phyloP scores from a whole-genome alignment of 2,113 vertebrate genomes.

The Tichodroma muraria region DNA sequence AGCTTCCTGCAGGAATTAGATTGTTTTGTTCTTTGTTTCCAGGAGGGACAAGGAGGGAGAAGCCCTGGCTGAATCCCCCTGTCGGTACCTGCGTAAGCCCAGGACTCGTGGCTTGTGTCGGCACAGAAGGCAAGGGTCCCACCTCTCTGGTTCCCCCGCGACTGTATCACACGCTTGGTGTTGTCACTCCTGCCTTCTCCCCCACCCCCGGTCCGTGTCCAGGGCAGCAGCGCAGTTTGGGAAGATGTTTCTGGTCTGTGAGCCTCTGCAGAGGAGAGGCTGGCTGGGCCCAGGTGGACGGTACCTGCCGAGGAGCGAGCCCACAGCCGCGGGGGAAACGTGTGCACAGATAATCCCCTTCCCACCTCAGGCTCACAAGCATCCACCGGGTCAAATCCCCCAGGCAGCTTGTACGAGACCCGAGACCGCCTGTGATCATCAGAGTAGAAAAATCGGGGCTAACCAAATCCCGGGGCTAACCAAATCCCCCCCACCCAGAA shows the following conservation, averaged over 20 bases:
- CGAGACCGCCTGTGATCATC: background rate
- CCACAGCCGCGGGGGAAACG: background rate
- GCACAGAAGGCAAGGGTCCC: background rate
- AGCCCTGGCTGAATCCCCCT: background rate
- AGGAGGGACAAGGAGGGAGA: background rate
- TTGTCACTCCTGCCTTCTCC: background rate
- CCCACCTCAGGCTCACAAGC: background rate
- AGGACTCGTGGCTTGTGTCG: background rate
- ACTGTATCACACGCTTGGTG: accelerated
- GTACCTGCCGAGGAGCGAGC: background rate
- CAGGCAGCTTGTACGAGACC: background rate
- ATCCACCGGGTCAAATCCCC: too few species aligned
- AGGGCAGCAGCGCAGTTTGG: background rate
- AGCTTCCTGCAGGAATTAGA: background rate
- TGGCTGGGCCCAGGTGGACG: background rate
- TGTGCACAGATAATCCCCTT: accelerated
- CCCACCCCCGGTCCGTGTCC: accelerated
- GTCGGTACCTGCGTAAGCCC: background rate
- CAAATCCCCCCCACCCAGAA: background rate
- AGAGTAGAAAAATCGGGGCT: background rate
- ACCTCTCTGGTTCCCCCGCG: accelerated
- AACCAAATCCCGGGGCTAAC: background rate
- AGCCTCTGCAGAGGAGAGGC: background rate
- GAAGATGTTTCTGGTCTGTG: background rate
- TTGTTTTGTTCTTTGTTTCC: background rate